Percentiles rank a stretch among this genome's conserved stretches.
These are phyloP conservation scores for Syrmaticus mikado DNA, from an alignment of 2,113 vertebrate genomes.

Conservation along the genomic window DNA sequence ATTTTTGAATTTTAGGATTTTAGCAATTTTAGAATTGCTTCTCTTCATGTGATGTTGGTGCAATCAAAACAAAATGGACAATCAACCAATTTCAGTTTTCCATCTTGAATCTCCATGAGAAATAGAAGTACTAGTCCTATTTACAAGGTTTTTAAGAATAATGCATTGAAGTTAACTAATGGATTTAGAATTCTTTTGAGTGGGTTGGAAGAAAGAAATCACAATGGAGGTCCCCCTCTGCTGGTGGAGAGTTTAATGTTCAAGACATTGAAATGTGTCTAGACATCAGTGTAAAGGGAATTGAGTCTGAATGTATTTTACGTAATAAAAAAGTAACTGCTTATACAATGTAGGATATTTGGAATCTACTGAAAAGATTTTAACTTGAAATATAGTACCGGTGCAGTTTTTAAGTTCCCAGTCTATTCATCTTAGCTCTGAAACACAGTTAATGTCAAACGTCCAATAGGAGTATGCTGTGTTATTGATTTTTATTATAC, in stretches of 20 bases:
- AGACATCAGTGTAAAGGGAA: neutral
- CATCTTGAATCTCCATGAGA: neutral
- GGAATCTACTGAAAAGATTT: neutral
- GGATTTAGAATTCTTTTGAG: conserved; percentile 35
- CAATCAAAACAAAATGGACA: neutral
- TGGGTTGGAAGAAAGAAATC: conserved; percentile 8
- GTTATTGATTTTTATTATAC: neutral
- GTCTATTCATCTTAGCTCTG: neutral
- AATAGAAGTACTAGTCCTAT: neutral
- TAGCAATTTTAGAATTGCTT: neutral
- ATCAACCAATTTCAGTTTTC: neutral
- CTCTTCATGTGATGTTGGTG: neutral
- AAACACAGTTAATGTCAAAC: neutral
- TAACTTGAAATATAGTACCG: neutral
- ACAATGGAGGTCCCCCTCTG: conserved; percentile 4
- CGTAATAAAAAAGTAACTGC: neutral
- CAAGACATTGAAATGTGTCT: neutral
- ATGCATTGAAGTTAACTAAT: conserved; percentile 1
- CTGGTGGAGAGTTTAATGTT: conserved; percentile 20
- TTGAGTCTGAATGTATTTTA: neutral
- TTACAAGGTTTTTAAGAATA: neutral
- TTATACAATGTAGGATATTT: neutral
- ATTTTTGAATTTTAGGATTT: neutral
- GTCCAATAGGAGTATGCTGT: neutral
- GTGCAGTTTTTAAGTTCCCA: neutral